Base-by-base conservation (phyloP, 2,113 vertebrate species). In the Proterorhinus semilunaris region DNA sequence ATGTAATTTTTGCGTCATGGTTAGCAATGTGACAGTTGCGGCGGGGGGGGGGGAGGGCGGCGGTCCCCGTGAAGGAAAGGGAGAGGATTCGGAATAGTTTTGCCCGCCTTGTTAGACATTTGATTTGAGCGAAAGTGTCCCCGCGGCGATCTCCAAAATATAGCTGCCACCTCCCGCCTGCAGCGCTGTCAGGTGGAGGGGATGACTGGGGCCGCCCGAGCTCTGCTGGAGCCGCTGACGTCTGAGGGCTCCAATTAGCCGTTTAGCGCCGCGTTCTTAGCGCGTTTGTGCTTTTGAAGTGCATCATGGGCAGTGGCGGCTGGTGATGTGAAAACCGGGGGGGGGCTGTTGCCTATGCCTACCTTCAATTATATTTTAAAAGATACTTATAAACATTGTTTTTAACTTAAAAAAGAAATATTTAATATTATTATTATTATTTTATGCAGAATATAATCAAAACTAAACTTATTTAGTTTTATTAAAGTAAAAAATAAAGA, bases 1-100 rank as follows among this genome's bases (percentile, higher is more conserved):
- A 57, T 78, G 86, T 75, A 80, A 85, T 83, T 78, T 90, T 88
- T 88, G 87, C 87, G 83, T 86, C 87, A 85, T 76, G 81, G 85
- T 86, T 83, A 83, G 84, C 84, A 81, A 80, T 87, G 87, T 87
- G 77, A 86, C 81, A 76, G 76, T 74, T 58, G 72, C 69, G 71
- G 43, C 59, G 81, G 68, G 5, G 21, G 21, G 81, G 68, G 5
- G 21, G 21, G 48, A 42, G 52, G 42, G 36, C 4, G 7, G 42
- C 12, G 36, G 27, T 10, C 13, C 80, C 81, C 80, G 52, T 69
- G 74, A 86, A 67, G 65, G 4, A 36, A 36, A 5, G 54, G 53
- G 76, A 65, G 68, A 66, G 6, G 59, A 81, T 80, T 83, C 82
- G 68, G 78, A 80, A 72, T 76, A 75, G 78, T 80, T 54, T 75